phyloP scores from a whole-genome alignment of 2,888 invertebrate genomes.

The Cyaniris semiargus region DNA sequence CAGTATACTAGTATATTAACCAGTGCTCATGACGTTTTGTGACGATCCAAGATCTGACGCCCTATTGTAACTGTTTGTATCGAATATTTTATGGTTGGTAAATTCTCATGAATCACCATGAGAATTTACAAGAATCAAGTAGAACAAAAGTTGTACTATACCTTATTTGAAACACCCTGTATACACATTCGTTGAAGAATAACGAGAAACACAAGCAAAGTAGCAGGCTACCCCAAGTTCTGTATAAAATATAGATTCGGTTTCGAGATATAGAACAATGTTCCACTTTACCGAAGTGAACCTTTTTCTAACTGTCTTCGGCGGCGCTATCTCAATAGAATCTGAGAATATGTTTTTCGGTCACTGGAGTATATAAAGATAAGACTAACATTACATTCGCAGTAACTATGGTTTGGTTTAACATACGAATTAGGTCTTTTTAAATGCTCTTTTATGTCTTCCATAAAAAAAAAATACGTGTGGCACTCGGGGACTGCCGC shows the following conservation, averaged over 20 bases:
- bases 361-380: conserved; percentile 2
- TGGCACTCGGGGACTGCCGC: no score
- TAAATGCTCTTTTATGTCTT: not conserved
- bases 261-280: not conserved
- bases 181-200: no score
- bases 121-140: no score
- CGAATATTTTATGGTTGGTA: no score
- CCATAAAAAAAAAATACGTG: no score
- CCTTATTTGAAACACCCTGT: no score
- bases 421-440: not conserved
- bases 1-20: no score
- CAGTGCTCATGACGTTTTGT: no score
- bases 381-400: not conserved
- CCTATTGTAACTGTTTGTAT: no score
- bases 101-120: no score
- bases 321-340: not conserved
- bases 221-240: not conserved
- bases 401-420: not conserved
- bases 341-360: conserved; percentile 5
- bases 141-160: no score
- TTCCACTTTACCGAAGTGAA: not conserved
- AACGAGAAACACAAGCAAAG: not conserved
- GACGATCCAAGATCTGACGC: no score
- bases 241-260: conserved; percentile 9
- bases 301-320: conserved; percentile 2